These are phyloP conservation scores for Gymnarchus niloticus DNA, from an alignment of 2,113 vertebrate species.

Conservation along the genomic window DNA sequence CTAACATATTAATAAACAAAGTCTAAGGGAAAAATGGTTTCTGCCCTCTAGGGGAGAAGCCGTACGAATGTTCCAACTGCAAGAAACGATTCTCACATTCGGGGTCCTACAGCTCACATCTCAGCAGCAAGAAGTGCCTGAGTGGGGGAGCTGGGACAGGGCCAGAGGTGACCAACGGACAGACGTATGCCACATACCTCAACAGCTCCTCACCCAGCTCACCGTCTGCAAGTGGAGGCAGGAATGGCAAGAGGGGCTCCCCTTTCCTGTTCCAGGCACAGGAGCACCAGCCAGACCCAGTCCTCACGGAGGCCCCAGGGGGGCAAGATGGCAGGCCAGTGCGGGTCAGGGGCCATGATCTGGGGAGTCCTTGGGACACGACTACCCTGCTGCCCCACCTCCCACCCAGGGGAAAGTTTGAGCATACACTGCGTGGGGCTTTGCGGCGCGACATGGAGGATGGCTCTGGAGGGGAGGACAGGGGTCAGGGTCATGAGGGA, in stretches of 20 bases:
- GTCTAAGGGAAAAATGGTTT: not conserved
- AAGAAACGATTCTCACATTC: constrained; percentile 76
- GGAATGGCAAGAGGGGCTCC: constrained; percentile 48
- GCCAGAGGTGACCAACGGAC: constrained; percentile 47
- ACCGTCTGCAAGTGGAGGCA: constrained; percentile 47
- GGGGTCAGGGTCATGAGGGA: not conserved
- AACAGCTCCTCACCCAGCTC: constrained; percentile 50
- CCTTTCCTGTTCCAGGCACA: constrained; percentile 37
- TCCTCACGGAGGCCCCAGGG: constrained; percentile 38
- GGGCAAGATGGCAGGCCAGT: constrained; percentile 27
- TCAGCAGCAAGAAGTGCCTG: constrained; percentile 75
- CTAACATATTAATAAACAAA: not conserved
- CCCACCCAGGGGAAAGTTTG: constrained; percentile 58
- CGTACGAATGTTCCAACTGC: constrained; percentile 72
- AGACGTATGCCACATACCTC: constrained; percentile 46
- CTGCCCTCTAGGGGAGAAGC: constrained; percentile 65
- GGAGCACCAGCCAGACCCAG: constrained; percentile 31
- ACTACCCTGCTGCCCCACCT: constrained; percentile 53
- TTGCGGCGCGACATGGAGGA: constrained; percentile 49
- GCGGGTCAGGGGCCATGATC: constrained; percentile 27
- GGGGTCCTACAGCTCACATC: constrained; percentile 74
- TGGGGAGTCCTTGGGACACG: constrained; percentile 52
- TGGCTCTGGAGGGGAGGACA: constrained; percentile 19
- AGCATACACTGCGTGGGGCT: constrained; percentile 64
- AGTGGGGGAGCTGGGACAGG: constrained; percentile 42